Conservation (phyloP, 2,888 invertebrate genomes). For the Raillietiella orientalis region DNA sequence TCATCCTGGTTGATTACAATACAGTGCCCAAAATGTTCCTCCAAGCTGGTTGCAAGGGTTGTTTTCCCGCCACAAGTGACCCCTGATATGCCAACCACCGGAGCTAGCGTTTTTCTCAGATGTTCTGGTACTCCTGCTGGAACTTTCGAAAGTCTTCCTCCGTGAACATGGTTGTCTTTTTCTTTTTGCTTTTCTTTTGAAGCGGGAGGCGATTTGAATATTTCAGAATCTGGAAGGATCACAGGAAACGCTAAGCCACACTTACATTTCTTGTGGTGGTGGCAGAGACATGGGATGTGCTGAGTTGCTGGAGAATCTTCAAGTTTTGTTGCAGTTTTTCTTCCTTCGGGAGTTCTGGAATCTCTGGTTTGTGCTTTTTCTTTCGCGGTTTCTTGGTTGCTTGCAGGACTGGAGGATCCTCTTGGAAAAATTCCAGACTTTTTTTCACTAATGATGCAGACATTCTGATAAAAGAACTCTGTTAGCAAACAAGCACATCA, state of each 20-base stretch:
- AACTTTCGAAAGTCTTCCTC: slow-evolving; percentile 31
- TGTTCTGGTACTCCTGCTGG: slow-evolving; percentile 21
- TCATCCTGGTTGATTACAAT: slow-evolving; percentile 32
- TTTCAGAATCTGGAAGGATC: no score
- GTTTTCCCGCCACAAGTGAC: slow-evolving; percentile 60
- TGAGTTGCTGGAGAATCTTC: not conserved
- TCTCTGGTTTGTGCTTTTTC: no score
- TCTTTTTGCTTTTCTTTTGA: slow-evolving; percentile 6
- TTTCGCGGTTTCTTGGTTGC: no score
- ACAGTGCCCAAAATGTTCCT: slow-evolving; percentile 13
- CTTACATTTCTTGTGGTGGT: no score
- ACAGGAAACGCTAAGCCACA: no score
- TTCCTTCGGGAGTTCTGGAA: no score
- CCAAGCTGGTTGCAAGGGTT: slow-evolving; percentile 25
- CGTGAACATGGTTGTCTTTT: slow-evolving; percentile 27
- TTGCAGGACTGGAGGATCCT: no score
- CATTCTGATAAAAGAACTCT: no score
- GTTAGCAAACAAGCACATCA: no score
- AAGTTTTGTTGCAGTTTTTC: slow-evolving; percentile 1
- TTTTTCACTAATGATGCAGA: slow-evolving; percentile 9
- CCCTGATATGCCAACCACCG: slow-evolving; percentile 33
- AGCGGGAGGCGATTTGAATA: no score
- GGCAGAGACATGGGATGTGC: no score
- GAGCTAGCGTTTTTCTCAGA: not conserved
- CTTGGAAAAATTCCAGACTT: slow-evolving; percentile 7